A percentile compares a stretch with the other conserved stretches of the same genome.
Evolutionary conservation across 2,888 invertebrate species (phyloP).

Genomic region (Nomada lathburiana): DNA sequence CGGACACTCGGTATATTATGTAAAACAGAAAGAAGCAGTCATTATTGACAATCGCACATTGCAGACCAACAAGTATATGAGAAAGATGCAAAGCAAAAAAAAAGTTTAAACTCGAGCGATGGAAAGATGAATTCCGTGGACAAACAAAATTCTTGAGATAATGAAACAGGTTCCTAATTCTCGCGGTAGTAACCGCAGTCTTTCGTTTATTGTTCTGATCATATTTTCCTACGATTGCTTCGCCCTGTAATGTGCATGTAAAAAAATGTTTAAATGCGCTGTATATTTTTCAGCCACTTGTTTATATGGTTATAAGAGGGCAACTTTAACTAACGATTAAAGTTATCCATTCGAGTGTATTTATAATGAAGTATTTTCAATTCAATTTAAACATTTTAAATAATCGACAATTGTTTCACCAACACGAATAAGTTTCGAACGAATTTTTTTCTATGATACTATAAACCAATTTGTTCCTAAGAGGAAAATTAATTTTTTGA

Average conservation of each 20-base stretch:
- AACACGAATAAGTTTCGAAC: neutral
- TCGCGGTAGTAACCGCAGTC: slow-evolving; percentile 12
- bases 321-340: neutral
- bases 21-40: slow-evolving; percentile 19
- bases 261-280: neutral
- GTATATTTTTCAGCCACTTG: slow-evolving; percentile 20
- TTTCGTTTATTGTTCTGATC: slow-evolving; percentile 14
- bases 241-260: neutral
- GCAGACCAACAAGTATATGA: slow-evolving; percentile 40
- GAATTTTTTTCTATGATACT: slow-evolving; percentile 1
- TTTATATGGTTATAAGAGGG: neutral
- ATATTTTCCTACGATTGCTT: slow-evolving; percentile 28
- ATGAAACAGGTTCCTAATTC: slow-evolving; percentile 44
- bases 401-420: neutral
- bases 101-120: neutral
- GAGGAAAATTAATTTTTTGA: slow-evolving; percentile 1
- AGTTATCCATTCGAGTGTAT: neutral
- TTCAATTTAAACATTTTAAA: neutral
- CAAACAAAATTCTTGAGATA: neutral
- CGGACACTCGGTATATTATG: slow-evolving; percentile 36
- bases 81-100: slow-evolving; percentile 4
- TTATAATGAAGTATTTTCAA: neutral
- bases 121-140: neutral
- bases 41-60: slow-evolving; percentile 46
- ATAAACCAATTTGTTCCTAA: neutral